Conservation (phyloP, 2,113 vertebrate species). For the Carassius carassius region DNA sequence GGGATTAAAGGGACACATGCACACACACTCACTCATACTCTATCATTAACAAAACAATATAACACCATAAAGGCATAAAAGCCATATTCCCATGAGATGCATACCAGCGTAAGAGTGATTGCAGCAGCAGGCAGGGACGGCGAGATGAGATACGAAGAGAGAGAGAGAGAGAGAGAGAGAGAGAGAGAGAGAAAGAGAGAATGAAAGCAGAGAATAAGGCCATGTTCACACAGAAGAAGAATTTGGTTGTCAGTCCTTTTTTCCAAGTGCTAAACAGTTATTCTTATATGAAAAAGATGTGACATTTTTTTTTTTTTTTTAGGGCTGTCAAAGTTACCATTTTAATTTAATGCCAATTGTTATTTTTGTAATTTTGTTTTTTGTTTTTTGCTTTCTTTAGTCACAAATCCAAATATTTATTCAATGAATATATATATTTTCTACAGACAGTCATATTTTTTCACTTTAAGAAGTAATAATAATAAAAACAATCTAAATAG, state of each 20-base stretch:
- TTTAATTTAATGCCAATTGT: neutral
- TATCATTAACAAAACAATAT: neutral
- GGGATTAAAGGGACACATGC: conserved; percentile 35
- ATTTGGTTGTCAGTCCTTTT: neutral
- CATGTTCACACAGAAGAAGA: conserved; percentile 19
- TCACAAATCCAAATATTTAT: too few species aligned
- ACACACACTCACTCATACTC: conserved; percentile 28
- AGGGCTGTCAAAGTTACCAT: neutral
- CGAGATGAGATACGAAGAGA: conserved; percentile 39
- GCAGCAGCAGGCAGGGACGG: conserved; percentile 49
- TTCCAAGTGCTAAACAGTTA: neutral
- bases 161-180: conserved; percentile 3
- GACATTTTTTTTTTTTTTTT: neutral
- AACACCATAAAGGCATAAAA: conserved; percentile 14
- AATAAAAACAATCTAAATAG: too few species aligned
- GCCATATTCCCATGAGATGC: conserved; percentile 28
- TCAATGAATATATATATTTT: too few species aligned
- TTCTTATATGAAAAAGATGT: too few species aligned
- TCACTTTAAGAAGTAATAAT: too few species aligned
- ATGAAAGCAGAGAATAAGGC: conserved; percentile 11
- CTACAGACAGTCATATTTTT: too few species aligned
- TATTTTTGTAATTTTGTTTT: too few species aligned
- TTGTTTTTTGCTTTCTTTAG: too few species aligned
- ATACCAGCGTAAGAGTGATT: conserved; percentile 46
- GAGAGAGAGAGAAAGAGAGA: neutral